Evolutionary conservation across 2,113 vertebrate genomes (phyloP).

Genomic region (Stictonetta naevosa): DNA sequence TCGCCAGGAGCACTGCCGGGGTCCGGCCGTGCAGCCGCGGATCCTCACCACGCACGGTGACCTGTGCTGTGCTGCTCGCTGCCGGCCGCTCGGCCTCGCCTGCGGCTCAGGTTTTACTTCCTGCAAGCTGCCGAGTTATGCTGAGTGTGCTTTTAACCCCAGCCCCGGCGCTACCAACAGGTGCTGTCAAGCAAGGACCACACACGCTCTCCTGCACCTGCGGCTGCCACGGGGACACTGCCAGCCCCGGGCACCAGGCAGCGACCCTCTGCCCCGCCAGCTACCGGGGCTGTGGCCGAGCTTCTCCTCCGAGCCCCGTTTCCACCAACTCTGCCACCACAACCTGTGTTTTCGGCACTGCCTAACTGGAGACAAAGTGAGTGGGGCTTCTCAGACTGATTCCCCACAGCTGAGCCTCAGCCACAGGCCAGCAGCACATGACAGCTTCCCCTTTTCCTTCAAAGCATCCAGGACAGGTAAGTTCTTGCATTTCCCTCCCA

Average conservation of each 20-base stretch:
- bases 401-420: no score
- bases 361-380: no score
- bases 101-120: neutral
- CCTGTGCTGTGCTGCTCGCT: neutral
- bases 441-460: no score
- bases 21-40: neutral
- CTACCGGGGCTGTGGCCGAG: neutral
- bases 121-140: neutral
- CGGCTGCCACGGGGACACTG: neutral
- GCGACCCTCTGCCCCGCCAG: neutral
- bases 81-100: neutral
- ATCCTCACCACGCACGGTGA: neutral
- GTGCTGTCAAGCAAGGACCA: neutral
- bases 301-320: no score
- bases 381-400: no score
- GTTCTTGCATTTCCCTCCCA: neutral
- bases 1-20: neutral
- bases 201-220: neutral
- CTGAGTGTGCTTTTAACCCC: fast-evolving
- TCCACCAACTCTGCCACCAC: no score
- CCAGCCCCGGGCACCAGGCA: neutral
- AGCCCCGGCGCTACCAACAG: neutral
- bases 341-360: no score
- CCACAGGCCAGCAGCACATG: no score
- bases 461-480: no score